Evolutionary conservation across 1,140 invertebrate species (phyloP).

Genomic region (Drosophila albomicans): DNA sequence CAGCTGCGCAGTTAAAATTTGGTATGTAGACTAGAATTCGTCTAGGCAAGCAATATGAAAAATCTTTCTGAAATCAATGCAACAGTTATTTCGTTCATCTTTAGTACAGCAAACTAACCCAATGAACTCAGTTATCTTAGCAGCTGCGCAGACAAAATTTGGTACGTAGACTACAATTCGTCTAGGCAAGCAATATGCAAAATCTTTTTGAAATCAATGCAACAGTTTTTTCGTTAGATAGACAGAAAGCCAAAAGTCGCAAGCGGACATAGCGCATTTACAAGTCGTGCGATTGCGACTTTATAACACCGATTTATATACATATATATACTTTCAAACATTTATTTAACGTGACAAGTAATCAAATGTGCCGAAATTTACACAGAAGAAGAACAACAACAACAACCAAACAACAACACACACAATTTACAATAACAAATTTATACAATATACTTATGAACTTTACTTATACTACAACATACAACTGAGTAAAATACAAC

Average conservation of each 20-base stretch:
- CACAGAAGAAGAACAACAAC: slow-evolving; percentile 1
- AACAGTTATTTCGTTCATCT: background rate
- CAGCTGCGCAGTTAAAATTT: background rate
- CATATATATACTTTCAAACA: slow-evolving; percentile 26
- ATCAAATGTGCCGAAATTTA: slow-evolving; percentile 55
- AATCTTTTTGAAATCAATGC: slow-evolving; percentile 8
- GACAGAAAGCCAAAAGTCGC: background rate
- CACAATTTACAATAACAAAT: slow-evolving; percentile 56
- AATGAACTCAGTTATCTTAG: slow-evolving; percentile 1
- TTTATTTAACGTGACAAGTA: slow-evolving; percentile 38
- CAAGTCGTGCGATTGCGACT: slow-evolving; percentile 17
- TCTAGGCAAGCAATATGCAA: background rate
- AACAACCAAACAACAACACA: slow-evolving; percentile 13
- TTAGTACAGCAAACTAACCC: background rate
- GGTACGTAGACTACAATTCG: background rate
- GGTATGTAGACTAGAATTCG: background rate
- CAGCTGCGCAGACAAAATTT: background rate
- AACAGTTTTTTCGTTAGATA: slow-evolving; percentile 2
- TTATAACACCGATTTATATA: slow-evolving; percentile 33
- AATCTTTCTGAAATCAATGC: slow-evolving; percentile 5
- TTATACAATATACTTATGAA: slow-evolving; percentile 54
- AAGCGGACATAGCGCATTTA: slow-evolving; percentile 25
- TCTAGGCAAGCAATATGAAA: background rate
- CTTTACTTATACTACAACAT: slow-evolving; percentile 35
- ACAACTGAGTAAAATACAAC: background rate